phyloP scores from a whole-genome alignment of 2,113 vertebrate species.

The Strix aluco region DNA sequence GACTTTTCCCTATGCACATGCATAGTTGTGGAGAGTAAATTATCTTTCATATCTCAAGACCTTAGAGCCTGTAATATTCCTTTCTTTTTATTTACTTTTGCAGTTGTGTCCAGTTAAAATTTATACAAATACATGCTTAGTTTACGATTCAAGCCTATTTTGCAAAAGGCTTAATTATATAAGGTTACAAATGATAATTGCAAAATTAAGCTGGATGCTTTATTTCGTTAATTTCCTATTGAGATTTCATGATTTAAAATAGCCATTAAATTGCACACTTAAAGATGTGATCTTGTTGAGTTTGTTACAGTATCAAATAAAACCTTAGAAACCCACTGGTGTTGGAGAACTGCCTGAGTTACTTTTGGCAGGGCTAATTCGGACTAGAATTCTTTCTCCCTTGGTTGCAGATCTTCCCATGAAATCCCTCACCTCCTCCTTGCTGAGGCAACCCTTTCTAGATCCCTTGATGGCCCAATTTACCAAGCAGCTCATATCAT shows the following conservation, averaged over 20 bases:
- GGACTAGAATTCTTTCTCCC: neutral
- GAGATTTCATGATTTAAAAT: neutral
- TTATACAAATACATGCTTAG: neutral
- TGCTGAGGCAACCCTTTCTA: neutral
- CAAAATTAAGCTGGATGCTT: neutral
- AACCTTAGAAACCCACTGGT: neutral
- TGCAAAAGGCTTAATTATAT: neutral
- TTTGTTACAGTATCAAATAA: neutral
- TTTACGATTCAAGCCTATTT: neutral
- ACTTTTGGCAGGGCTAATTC: neutral
- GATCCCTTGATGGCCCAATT: neutral
- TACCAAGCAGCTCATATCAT: neutral
- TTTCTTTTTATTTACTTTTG: neutral
- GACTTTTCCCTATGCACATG: neutral
- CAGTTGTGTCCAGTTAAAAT: neutral
- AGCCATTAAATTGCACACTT: neutral
- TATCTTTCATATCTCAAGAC: neutral
- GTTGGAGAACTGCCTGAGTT: neutral
- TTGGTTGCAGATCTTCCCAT: neutral
- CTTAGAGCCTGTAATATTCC: neutral
- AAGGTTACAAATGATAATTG: neutral
- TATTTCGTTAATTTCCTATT: neutral
- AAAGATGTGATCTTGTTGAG: neutral
- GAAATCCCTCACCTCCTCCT: neutral
- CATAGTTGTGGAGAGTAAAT: neutral